Percentiles rank a stretch among this genome's conserved stretches.
Evolutionary conservation across 2,113 vertebrate genomes (phyloP).

Genomic region (Forbesichthys agassizii): DNA sequence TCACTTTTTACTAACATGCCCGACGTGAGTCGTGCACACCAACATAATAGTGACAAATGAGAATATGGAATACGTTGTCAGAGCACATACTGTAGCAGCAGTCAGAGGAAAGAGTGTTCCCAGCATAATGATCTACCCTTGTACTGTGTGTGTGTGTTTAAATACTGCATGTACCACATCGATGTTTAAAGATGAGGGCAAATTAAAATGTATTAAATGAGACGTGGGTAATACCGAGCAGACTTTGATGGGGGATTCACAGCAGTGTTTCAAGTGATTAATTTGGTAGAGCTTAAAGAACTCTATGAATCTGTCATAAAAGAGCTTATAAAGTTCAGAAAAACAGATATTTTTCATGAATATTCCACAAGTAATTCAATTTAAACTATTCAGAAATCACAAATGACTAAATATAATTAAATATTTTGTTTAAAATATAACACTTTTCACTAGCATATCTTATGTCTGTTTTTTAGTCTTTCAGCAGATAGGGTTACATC

Average conservation of each 20-base stretch:
- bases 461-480: too few species aligned
- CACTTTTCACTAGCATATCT: too few species aligned
- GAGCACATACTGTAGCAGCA: constrained; percentile 29
- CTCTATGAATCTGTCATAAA: not conserved
- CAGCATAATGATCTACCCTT: constrained; percentile 34
- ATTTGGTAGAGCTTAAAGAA: constrained; percentile 18
- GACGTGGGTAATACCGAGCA: constrained; percentile 8
- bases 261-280: constrained; percentile 33
- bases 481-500: too few species aligned
- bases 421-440: too few species aligned
- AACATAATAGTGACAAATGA: constrained; percentile 51
- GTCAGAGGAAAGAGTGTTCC: constrained; percentile 26
- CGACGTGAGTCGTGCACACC: constrained; percentile 42
- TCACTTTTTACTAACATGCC: constrained; percentile 17
- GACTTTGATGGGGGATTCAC: constrained; percentile 24
- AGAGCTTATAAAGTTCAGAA: not conserved
- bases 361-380: not conserved
- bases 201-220: constrained; percentile 41
- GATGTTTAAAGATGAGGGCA: constrained; percentile 26
- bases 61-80: constrained; percentile 33
- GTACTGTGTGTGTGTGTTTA: constrained; percentile 26
- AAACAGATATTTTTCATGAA: not conserved
- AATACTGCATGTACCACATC: constrained; percentile 27
- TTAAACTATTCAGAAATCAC: not conserved
- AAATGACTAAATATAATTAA: too few species aligned